A percentile compares a stretch with the other conserved stretches of the same genome.
These are phyloP conservation scores for Drosophila cognata DNA, from an alignment of 2,888 invertebrate genomes.

Conservation along the genomic window DNA sequence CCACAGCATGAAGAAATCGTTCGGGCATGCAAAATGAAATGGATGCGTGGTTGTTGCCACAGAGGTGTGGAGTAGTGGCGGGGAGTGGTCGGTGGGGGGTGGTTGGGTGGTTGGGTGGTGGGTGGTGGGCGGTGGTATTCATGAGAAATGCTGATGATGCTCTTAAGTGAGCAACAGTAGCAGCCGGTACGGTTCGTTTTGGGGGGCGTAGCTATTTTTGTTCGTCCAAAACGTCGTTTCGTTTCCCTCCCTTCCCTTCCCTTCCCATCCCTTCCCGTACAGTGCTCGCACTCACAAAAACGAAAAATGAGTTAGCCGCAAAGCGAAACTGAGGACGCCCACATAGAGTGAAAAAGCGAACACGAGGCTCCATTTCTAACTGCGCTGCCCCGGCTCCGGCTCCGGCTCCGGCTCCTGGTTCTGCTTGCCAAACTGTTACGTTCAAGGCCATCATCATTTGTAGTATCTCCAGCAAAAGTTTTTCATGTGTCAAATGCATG, in stretches of 20 bases:
- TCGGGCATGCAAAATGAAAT: constrained; percentile 60
- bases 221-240: neutral
- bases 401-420: neutral
- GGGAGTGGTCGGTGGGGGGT: neutral
- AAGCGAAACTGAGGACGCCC: constrained; percentile 25
- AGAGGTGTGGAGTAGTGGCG: neutral
- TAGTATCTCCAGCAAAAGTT: constrained; percentile 46
- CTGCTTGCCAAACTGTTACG: constrained; percentile 6
- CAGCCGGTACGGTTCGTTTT: constrained; percentile 1
- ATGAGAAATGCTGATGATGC: constrained; percentile 70
- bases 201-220: constrained; percentile 48
- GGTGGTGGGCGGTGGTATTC: constrained; percentile 1
- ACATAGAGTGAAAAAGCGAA: constrained; percentile 29
- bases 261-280: neutral
- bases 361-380: constrained; percentile 22
- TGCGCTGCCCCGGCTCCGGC: constrained; percentile 3
- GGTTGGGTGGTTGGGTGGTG: neutral
- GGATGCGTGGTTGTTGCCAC: neutral
- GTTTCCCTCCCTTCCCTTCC: neutral
- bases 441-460: constrained; percentile 76
- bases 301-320: constrained; percentile 48
- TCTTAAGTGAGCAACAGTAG: constrained; percentile 51
- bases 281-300: constrained; percentile 10
- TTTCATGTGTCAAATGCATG: constrained; percentile 77
- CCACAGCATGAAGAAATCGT: constrained; percentile 47